Percentiles rank a stretch among this genome's conserved stretches.
These are phyloP conservation scores for Nasonia longicornis DNA, from an alignment of 1,140 invertebrate genomes.

Conservation along the genomic window DNA sequence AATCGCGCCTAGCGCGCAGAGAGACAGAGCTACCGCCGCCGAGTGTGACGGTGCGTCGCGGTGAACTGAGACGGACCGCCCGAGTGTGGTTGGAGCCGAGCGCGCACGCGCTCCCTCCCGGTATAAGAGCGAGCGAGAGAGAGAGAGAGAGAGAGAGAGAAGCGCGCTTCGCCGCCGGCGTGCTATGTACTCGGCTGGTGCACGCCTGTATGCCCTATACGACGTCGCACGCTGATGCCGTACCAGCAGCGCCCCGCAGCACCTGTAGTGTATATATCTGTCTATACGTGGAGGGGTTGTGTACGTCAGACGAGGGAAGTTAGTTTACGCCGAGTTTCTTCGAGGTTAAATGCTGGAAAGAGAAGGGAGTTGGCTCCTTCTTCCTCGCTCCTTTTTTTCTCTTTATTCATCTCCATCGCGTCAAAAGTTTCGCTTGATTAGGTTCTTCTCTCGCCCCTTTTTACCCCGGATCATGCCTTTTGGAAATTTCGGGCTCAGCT, in stretches of 20 bases:
- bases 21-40: slow-evolving; percentile 48
- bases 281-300: background rate
- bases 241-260: background rate
- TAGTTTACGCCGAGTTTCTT: too few relatives aligned
- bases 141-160: background rate
- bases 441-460: too few relatives aligned
- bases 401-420: too few relatives aligned
- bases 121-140: background rate
- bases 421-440: too few relatives aligned
- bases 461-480: too few relatives aligned
- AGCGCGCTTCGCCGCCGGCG: slow-evolving; percentile 38
- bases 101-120: slow-evolving; percentile 50
- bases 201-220: slow-evolving; percentile 28
- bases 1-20: background rate
- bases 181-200: slow-evolving; percentile 36
- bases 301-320: background rate
- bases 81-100: slow-evolving; percentile 52
- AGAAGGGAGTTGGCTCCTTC: background rate
- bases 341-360: background rate
- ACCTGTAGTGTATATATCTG: background rate
- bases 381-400: too few relatives aligned
- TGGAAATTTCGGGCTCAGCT: too few relatives aligned
- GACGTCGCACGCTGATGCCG: slow-evolving; percentile 5
- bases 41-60: slow-evolving; percentile 60
- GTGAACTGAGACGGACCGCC: slow-evolving; percentile 55